A percentile compares a stretch with the other conserved stretches of the same genome.
These are phyloP conservation scores for Uropetala carovei DNA, from an alignment of 2,888 invertebrate species.

Conservation along the genomic window DNA sequence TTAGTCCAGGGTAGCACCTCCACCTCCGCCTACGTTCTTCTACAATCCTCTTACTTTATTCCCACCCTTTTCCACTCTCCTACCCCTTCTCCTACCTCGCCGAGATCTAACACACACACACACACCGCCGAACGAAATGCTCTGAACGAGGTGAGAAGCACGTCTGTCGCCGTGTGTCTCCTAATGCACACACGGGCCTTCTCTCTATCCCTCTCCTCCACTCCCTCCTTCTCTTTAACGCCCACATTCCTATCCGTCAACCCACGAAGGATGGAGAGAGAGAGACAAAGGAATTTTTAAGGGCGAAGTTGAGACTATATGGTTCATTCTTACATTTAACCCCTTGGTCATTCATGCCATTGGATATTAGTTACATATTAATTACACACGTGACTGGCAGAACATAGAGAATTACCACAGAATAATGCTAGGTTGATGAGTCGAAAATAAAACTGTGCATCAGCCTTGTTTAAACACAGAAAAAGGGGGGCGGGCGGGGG, in stretches of 20 bases:
- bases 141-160: slow-evolving; percentile 50
- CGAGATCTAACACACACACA: not conserved
- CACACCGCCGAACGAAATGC: slow-evolving; percentile 58
- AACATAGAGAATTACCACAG: too few species aligned
- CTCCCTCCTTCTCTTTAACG: not conserved
- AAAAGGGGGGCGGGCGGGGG: too few species aligned
- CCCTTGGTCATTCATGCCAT: too few species aligned
- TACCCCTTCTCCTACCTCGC: not conserved
- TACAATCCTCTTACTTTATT: not conserved
- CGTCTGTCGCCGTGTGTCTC: slow-evolving; percentile 50
- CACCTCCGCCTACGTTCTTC: not conserved
- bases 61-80: not conserved
- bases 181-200: slow-evolving; percentile 39
- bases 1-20: not conserved
- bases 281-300: too few species aligned
- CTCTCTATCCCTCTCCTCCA: not conserved
- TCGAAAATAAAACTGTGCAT: too few species aligned
- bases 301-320: too few species aligned
- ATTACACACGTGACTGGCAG: too few species aligned
- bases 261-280: not conserved
- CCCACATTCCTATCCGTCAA: not conserved
- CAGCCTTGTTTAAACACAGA: too few species aligned
- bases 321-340: too few species aligned
- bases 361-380: too few species aligned
- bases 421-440: too few species aligned